Evolutionary conservation across 2,888 invertebrate genomes (phyloP).

Genomic region (Meteorus cinctellus): DNA sequence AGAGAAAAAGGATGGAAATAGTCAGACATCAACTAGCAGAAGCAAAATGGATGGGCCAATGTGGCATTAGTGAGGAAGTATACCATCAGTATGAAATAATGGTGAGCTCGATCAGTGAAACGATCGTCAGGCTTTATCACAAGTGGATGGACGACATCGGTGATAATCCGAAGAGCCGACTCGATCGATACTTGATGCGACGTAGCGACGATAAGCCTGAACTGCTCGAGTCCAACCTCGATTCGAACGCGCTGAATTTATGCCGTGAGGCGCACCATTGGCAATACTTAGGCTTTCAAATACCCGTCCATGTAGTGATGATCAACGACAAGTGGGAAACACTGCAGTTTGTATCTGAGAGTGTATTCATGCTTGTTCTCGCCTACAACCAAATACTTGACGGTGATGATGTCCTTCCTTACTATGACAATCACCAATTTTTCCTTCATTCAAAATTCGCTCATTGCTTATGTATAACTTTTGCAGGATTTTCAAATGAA

Average conservation of each 20-base stretch:
- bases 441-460: background rate
- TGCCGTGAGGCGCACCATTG: constrained; percentile 85
- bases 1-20: constrained; percentile 79
- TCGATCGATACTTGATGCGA: constrained; percentile 84
- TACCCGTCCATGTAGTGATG: constrained; percentile 81
- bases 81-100: constrained; percentile 81
- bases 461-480: constrained; percentile 20
- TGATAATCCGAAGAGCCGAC: constrained; percentile 76
- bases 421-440: background rate
- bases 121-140: constrained; percentile 75
- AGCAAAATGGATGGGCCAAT: constrained; percentile 86
- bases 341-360: constrained; percentile 80
- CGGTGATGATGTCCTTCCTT: constrained; percentile 56
- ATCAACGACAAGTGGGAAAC: constrained; percentile 78
- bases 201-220: constrained; percentile 78
- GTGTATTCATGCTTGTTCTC: constrained; percentile 81
- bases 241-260: constrained; percentile 81
- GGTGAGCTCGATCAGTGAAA: constrained; percentile 77
- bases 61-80: constrained; percentile 83
- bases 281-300: constrained; percentile 81
- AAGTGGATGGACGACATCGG: constrained; percentile 78
- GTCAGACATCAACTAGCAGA: constrained; percentile 80
- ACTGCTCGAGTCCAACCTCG: constrained; percentile 86
- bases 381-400: constrained; percentile 86
- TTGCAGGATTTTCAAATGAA: constrained; percentile 81